Evolutionary conservation across 2,113 vertebrate genomes (phyloP).

Genomic region (Eulemur rufifrons): DNA sequence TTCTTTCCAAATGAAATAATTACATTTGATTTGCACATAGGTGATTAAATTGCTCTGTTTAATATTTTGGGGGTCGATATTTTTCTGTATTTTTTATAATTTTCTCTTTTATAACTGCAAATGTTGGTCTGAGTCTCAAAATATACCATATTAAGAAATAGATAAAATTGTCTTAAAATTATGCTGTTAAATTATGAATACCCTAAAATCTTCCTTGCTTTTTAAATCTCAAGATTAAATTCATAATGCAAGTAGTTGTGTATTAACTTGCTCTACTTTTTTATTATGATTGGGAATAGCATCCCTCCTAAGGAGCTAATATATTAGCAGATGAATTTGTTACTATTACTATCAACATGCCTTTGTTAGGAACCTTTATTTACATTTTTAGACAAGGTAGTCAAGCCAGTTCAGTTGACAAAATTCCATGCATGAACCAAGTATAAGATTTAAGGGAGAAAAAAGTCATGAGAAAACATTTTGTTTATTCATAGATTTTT

Average conservation of each 20-base stretch:
- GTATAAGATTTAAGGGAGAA: background rate
- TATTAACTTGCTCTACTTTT: constrained; percentile 38
- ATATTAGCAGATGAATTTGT: constrained; percentile 49
- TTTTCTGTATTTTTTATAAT: constrained; percentile 42
- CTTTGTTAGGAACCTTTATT: constrained; percentile 62
- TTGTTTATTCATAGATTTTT: constrained; percentile 68
- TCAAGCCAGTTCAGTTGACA: constrained; percentile 72
- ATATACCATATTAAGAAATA: background rate
- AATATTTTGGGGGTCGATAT: background rate
- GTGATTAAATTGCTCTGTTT: background rate
- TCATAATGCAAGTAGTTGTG: background rate
- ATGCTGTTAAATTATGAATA: background rate
- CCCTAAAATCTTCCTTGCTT: background rate
- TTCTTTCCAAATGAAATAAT: constrained; percentile 43
- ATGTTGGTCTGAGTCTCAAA: constrained; percentile 26
- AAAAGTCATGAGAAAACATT: constrained; percentile 59
- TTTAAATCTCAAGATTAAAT: constrained; percentile 29
- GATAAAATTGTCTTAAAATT: constrained; percentile 1
- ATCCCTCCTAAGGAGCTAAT: constrained; percentile 17
- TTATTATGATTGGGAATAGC: constrained; percentile 43
- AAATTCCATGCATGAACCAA: background rate
- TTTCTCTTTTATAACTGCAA: constrained; percentile 20
- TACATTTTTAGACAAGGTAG: constrained; percentile 72
- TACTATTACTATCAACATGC: constrained; percentile 43
- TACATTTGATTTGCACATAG: constrained; percentile 3